Evolutionary conservation across 2,113 vertebrate genomes (phyloP), one percentile per base, ranked within the genome.

Genomic region (Tachycineta bicolor): DNA sequence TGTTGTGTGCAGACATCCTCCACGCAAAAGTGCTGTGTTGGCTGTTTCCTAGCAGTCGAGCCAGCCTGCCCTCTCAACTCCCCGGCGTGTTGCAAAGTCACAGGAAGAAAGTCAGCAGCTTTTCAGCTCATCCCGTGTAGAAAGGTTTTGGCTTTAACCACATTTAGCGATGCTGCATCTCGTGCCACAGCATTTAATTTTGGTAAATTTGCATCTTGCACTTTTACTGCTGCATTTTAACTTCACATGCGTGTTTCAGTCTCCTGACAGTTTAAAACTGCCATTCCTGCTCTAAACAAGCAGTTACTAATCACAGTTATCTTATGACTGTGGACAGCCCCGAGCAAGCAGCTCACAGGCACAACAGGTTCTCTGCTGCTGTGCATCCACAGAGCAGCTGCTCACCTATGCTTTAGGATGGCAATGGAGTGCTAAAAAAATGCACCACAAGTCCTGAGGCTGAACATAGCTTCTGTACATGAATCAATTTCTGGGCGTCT

Each of bases 91-190:
- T 89, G 56, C 90, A 83, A 41, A 90, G 28, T 77, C 68, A 86
- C 89, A 90, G 91, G 91, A 96, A 93, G 69, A 89, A 94, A 81
- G 64, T 65, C 85, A 81, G 60, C 83, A 89, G 50, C 55, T 93
- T 94, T 83, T 89, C 56, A 63, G 47, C 76, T 91, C 86, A 86
- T 94, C 64, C 59, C 14, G 1, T 58, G 31, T 47, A 81, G 23
- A 86, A 47, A 46, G 15, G 21, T 10, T 81, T 78, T 74, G 68
- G 33, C 77, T 88, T 78, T 75, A 56, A 90, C 64, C 80, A 63
- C 93, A 56, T 78, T 83, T 67, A 75, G 46, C 49, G 44, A 33
- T 22, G n/a, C 50, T 79, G 1, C 13, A 13, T 17, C 58, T 80
- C 4, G 9, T n/a, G 58, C 74, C 29, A 12, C 56, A 52, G 44